phyloP scores from a whole-genome alignment of 2,113 vertebrate species.

The Myrmecobius fasciatus region DNA sequence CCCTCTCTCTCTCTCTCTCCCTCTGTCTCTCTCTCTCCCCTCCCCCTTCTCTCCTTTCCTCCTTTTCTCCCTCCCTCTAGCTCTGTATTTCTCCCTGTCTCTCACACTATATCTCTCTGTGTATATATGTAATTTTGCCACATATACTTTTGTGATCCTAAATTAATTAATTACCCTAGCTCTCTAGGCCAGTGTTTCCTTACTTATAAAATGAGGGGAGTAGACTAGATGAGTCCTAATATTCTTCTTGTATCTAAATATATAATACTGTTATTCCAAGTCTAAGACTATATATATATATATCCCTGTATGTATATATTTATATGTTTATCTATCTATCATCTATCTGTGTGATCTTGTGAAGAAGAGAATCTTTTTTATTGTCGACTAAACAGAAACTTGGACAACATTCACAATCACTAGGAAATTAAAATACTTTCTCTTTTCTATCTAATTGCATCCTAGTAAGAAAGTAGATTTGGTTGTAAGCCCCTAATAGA shows the following conservation, averaged over 20 bases:
- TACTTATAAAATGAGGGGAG: neutral
- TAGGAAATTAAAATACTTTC: neutral
- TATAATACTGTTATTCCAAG: no score
- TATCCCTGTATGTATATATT: neutral
- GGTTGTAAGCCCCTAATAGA: neutral
- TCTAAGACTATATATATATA: no score
- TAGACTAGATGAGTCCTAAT: neutral
- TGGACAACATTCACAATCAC: neutral
- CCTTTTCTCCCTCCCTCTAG: no score
- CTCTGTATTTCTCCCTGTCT: no score
- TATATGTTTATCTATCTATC: no score
- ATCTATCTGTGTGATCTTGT: no score
- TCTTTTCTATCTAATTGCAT: neutral
- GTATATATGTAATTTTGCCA: neutral
- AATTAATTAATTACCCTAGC: neutral
- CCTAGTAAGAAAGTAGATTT: neutral
- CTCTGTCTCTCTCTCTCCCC: no score
- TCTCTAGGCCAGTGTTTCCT: neutral
- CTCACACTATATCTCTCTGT: no score
- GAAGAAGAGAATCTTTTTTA: neutral
- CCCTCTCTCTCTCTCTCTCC: no score
- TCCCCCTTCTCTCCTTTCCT: no score
- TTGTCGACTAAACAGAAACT: neutral
- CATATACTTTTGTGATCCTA: neutral
- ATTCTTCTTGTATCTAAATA: neutral